Base-by-base conservation (phyloP, 2,888 invertebrate species). In the Drosophila siamana region DNA sequence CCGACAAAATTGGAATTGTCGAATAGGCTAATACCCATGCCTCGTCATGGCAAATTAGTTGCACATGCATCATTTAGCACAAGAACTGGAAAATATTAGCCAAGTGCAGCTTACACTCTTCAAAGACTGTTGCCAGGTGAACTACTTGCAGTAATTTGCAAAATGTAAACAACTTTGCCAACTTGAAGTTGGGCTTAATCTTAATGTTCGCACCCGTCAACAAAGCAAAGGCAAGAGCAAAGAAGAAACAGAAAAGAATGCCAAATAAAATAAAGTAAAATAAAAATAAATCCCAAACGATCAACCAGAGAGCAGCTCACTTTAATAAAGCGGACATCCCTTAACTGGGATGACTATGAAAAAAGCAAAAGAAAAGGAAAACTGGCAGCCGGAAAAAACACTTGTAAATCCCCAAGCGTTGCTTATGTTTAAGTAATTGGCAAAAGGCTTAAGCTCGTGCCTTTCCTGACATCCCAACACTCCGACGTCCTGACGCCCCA, bases 381-480 rank as follows among this genome's bases (percentile, higher is more conserved):
- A 56, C 56, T 63, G 54, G 46, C 33, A 66, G 48, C 52, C 59
- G 51, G 60, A 69, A 66, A 75, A 70, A 80, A 80, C 67, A 82
- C 86, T 86, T 82, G 77, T 77, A 86, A 84, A 61, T 86, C 85
- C 83, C 85, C 55, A 16, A 64, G 54, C 76, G 74, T 71, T 81
- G 79, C 87, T 83, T 83, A 87, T 83, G 87, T 85, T 84, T 85
- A 84, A 84, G 83, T 87, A 84, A 84, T 84, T 84, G 83, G 83
- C 70, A 74, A 87, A 86, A 75, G 75, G 84, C 78, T 88, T 88
- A 72, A 75, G 67, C 70, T 62, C 62, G 56, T 68, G 52, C 69
- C 47, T 67, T 48, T 69, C 44, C 22, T 28, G 19, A 36, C 51
- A 66, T 26, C 36, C 40, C 28, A 13, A 47, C 50, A 16, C n/a